Evolutionary conservation across 2,888 invertebrate genomes (phyloP).

Genomic region (Cheilosia soror): DNA sequence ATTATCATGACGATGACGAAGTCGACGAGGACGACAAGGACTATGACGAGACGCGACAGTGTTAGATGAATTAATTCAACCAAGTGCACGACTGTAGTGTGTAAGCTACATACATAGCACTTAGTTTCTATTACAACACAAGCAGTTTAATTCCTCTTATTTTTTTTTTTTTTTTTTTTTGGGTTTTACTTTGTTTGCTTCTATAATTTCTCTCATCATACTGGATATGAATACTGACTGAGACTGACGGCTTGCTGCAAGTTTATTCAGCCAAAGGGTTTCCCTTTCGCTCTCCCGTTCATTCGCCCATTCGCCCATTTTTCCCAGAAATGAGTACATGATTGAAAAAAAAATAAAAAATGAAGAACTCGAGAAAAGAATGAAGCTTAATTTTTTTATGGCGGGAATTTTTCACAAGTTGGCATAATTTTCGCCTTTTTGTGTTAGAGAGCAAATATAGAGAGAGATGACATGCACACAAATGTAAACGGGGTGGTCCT

Average conservation of each 20-base stretch:
- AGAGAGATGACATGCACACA: conserved; percentile 69
- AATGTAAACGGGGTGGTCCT: conserved; percentile 56
- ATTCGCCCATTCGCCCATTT: conserved; percentile 23
- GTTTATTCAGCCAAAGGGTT: conserved; percentile 70
- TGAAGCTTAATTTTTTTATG: conserved; percentile 69
- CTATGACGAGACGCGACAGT: conserved; percentile 75
- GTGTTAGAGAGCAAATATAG: conserved; percentile 72
- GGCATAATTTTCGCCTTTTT: conserved; percentile 73
- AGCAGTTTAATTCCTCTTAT: conserved; percentile 66
- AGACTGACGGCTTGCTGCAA: conserved; percentile 40
- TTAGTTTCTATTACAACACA: conserved; percentile 72
- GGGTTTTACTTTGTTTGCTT: conserved; percentile 55
- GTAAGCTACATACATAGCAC: conserved; percentile 69
- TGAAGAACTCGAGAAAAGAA: conserved; percentile 28
- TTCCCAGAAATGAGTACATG: conserved; percentile 60
- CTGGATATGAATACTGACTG: neutral
- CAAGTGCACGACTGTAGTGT: conserved; percentile 71
- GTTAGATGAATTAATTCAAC: conserved; percentile 76
- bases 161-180: no score
- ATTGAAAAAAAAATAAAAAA: conserved; percentile 52
- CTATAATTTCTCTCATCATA: conserved; percentile 18
- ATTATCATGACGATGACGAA: conserved; percentile 58
- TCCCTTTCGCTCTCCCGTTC: conserved; percentile 7
- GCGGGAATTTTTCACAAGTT: conserved; percentile 75
- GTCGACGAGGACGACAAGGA: conserved; percentile 62